These are phyloP conservation scores for Acleris sparsana DNA, from an alignment of 2,888 invertebrate genomes.

Conservation along the genomic window DNA sequence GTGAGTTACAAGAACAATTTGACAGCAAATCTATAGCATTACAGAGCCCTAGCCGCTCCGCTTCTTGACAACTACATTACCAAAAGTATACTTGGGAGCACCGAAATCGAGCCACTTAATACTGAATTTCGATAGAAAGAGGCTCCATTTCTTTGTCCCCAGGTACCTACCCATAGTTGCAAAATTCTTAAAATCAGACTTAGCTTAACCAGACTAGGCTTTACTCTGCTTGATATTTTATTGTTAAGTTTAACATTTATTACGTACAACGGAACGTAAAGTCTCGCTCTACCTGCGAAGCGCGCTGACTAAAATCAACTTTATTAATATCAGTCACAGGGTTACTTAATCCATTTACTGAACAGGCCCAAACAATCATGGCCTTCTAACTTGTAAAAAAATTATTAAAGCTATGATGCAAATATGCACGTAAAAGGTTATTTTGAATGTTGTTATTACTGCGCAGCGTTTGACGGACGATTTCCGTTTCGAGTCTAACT, in stretches of 20 bases:
- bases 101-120: too few species aligned
- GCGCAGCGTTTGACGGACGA: constrained; percentile 42
- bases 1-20: too few species aligned
- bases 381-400: constrained; percentile 62
- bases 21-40: too few species aligned
- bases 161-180: too few species aligned
- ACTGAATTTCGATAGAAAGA: too few species aligned
- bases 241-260: not conserved
- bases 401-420: constrained; percentile 57
- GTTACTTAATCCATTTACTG: constrained; percentile 38
- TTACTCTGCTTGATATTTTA: too few species aligned
- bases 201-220: too few species aligned
- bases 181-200: too few species aligned
- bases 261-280: constrained; percentile 44
- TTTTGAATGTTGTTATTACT: constrained; percentile 51
- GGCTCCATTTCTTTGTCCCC: too few species aligned
- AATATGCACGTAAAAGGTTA: constrained; percentile 64
- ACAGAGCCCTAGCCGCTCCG: too few species aligned
- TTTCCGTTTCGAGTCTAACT: constrained; percentile 43
- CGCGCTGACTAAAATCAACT: constrained; percentile 49
- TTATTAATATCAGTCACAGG: constrained; percentile 46
- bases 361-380: constrained; percentile 36
- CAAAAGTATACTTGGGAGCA: too few species aligned
- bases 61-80: too few species aligned
- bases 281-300: constrained; percentile 26